Evolutionary conservation across 2,888 invertebrate genomes (phyloP), one percentile per base, ranked within the genome.

Genomic region (Iphiclides podalirius): DNA sequence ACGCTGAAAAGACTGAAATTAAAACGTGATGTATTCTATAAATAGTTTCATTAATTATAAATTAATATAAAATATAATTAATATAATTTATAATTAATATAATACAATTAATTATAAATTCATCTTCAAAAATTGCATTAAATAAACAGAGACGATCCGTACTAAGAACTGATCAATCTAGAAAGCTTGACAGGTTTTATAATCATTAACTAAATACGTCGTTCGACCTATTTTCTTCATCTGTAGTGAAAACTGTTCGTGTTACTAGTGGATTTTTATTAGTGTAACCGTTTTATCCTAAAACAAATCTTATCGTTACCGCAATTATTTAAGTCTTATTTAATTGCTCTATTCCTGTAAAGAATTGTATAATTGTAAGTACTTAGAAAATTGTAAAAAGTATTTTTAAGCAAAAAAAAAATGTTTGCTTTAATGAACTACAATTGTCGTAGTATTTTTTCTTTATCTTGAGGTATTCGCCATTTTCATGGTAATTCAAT

Each of bases 131-230:
- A 35, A 43, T 12, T 34, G 7, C 34, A 34, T 43, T 20, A 23
- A 43, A 20, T 17, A 33, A 31, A 20, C 34, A 12, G 31, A 31
- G 15, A 11, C 28, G 31, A 31, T 31, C 33, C 12, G n/a, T 43
- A 43, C 42, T 33, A 31, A 33, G 17, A 46, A 38, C 31, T 38
- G 46, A 46, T 44, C 44, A 44, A 44, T 44, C 44, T 44, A 44
- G 44, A 44, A 44, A 44, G 36, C 44, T 37, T 28, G 35, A 44
- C 44, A 44, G 44, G 44, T 44, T 44, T 44, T 44, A 44, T 44
- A 44, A 28, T 36, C 44, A 44, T 44, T 44, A 37, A 36, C 44
- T 44, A 44, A 44, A 44, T 44, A 44, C 36, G 44, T 44, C 44
- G 44, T 44, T n/a, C 36, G 44, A 37, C 44, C 44, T 12, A 36